A percentile compares a stretch with the other conserved stretches of the same genome.
These are phyloP conservation scores for Merluccius polli DNA, from an alignment of 2,797 vertebrate genomes.

Conservation along the genomic window DNA sequence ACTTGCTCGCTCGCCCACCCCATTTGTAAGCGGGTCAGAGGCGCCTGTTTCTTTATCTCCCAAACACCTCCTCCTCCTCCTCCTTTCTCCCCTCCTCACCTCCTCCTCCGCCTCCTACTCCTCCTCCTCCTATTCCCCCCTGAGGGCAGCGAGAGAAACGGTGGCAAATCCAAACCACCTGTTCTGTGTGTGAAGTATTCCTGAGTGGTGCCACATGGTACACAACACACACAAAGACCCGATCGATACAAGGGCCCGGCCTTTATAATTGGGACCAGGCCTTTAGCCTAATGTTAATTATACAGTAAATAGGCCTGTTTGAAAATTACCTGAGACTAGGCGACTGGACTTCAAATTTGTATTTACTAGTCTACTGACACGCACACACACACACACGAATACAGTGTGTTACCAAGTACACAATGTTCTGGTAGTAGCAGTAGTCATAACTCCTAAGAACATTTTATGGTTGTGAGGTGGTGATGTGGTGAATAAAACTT, in stretches of 20 bases:
- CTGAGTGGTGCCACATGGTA: background rate
- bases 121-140: background rate
- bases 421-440: background rate
- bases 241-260: too few relatives aligned
- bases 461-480: slow-evolving; percentile 8
- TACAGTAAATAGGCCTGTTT: too few relatives aligned
- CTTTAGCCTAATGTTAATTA: too few relatives aligned
- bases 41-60: background rate
- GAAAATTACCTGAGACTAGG: too few relatives aligned
- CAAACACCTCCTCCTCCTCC: too few relatives aligned
- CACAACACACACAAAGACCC: background rate
- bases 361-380: background rate
- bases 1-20: background rate
- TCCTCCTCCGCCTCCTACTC: background rate
- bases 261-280: too few relatives aligned
- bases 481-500: slow-evolving; percentile 30
- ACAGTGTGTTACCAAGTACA: background rate
- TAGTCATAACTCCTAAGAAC: background rate
- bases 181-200: slow-evolving; percentile 10
- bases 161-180: slow-evolving; percentile 30
- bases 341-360: too few relatives aligned
- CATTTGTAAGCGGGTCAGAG: background rate
- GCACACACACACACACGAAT: background rate
- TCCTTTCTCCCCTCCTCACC: background rate
- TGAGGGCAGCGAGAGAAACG: background rate